Percentiles rank a stretch among this genome's conserved stretches.
Evolutionary conservation across 2,113 vertebrate genomes (phyloP).

Genomic region (Neomonachus schauinslandi): DNA sequence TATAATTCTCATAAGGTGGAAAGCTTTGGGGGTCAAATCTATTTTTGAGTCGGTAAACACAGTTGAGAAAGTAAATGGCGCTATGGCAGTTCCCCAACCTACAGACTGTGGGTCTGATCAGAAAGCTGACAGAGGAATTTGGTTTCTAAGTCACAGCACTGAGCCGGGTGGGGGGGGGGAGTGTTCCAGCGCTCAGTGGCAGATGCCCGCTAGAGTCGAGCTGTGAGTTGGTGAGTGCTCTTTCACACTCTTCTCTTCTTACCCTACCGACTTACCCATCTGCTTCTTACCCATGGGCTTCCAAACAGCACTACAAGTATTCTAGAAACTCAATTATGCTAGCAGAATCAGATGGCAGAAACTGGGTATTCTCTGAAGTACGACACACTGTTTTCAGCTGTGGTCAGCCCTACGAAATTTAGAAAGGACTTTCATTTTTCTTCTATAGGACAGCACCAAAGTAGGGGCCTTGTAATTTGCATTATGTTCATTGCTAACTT

Average conservation of each 20-base stretch:
- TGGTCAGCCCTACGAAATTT: conserved; percentile 52
- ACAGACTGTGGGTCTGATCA: background rate
- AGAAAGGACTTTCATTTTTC: conserved; percentile 58
- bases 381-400: background rate
- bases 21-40: background rate
- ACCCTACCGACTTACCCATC: conserved; percentile 64
- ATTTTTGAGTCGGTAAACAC: background rate
- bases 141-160: background rate
- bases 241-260: background rate
- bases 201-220: background rate
- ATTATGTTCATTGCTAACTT: conserved; percentile 67
- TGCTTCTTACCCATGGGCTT: conserved; percentile 53
- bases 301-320: conserved; percentile 50
- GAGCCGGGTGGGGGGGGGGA: background rate
- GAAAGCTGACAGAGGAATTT: background rate
- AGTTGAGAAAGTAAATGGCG: background rate
- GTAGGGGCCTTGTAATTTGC: conserved; percentile 66
- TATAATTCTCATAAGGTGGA: background rate
- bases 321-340: conserved; percentile 56
- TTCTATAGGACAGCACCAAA: conserved; percentile 60
- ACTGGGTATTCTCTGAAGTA: conserved; percentile 31
- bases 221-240: background rate
- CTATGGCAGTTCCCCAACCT: background rate
- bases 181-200: background rate
- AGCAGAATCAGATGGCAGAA: conserved; percentile 43